phyloP scores from a whole-genome alignment of 1,140 invertebrate species.

The Drosophila nannoptera region DNA sequence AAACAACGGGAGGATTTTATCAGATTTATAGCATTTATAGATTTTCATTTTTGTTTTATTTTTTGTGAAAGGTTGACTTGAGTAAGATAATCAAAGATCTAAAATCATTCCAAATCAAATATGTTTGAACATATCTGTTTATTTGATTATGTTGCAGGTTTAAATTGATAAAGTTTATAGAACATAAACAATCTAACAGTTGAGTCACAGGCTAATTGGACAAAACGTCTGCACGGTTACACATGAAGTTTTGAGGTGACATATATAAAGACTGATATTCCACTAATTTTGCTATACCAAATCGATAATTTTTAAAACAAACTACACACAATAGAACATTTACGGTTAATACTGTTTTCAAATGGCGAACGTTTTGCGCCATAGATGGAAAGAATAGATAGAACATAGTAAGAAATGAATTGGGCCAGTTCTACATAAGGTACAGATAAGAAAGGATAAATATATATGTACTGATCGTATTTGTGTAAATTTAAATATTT shows the following conservation, averaged over 20 bases:
- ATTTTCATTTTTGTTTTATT: constrained; percentile 37
- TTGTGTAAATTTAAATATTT: constrained; percentile 13
- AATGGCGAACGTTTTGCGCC: not conserved
- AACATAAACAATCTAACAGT: constrained; percentile 22
- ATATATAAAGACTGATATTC: not conserved
- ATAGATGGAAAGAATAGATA: not conserved
- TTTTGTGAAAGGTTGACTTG: constrained; percentile 34
- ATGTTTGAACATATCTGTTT: constrained; percentile 1
- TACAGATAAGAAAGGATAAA: not conserved
- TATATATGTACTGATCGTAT: constrained; percentile 4
- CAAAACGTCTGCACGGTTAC: constrained; percentile 35
- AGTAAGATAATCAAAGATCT: constrained; percentile 27
- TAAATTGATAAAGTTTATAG: constrained; percentile 29
- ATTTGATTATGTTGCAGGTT: constrained; percentile 11
- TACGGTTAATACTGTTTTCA: not conserved
- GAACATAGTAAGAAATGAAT: constrained; percentile 1
- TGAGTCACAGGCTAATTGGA: constrained; percentile 31
- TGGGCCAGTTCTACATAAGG: not conserved
- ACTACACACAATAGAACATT: constrained; percentile 14
- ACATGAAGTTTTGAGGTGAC: constrained; percentile 1
- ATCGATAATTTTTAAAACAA: constrained; percentile 2
- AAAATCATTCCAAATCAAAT: constrained; percentile 11
- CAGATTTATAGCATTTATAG: constrained; percentile 59
- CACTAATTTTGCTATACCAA: not conserved
- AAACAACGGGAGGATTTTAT: constrained; percentile 39